These are phyloP conservation scores for Carduelis carduelis DNA, from an alignment of 2,797 vertebrate species.

Conservation along the genomic window DNA sequence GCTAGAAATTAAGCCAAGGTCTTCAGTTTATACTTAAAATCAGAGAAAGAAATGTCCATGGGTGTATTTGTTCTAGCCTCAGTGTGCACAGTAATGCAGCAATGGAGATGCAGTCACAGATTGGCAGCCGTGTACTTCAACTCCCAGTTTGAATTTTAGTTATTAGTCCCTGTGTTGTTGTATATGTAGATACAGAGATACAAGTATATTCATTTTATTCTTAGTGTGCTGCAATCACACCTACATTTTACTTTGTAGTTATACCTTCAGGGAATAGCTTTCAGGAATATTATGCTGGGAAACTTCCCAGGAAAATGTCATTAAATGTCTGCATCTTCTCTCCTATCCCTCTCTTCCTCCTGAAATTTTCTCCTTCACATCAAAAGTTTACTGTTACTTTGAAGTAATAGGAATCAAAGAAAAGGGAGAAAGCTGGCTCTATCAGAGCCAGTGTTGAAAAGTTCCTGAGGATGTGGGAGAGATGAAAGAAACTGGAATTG, in stretches of 20 bases:
- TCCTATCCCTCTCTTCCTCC: not conserved
- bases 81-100: not conserved
- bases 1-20: not conserved
- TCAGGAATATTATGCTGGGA: constrained; percentile 3
- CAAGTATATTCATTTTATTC: not conserved
- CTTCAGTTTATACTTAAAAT: not conserved
- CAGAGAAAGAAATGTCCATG: not conserved
- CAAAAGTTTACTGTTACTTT: not conserved
- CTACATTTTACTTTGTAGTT: not conserved
- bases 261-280: not conserved
- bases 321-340: not conserved
- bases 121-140: not conserved
- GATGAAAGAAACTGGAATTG: not conserved
- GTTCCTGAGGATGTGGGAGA: not conserved
- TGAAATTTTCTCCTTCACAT: not conserved
- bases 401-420: not conserved
- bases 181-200: not conserved
- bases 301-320: not conserved
- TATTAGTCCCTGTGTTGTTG: not conserved
- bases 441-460: not conserved
- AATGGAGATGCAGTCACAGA: not conserved
- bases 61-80: not conserved
- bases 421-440: not conserved
- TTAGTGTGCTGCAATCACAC: not conserved
- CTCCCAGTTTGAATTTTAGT: not conserved